Evolutionary conservation across 2,113 vertebrate genomes (phyloP).

Genomic region (Callocephalon fimbriatum): DNA sequence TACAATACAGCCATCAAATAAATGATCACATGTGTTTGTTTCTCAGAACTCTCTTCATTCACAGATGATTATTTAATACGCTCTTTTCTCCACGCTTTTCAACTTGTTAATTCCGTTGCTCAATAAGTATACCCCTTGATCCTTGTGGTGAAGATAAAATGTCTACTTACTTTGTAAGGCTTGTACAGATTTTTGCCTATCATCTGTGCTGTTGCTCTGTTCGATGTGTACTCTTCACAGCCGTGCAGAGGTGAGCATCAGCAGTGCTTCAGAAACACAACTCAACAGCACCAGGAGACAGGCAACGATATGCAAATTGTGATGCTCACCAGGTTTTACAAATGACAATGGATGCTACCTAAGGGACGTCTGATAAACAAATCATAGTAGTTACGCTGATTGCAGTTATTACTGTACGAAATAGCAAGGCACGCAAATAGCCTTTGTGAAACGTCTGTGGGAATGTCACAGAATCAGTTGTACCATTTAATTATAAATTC

Average conservation of each 20-base stretch:
- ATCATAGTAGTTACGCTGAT: background rate
- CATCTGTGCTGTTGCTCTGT: too few relatives aligned
- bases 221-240: accelerated
- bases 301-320: background rate
- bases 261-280: background rate
- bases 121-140: background rate
- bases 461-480: background rate
- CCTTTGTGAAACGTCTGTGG: background rate
- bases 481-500: background rate
- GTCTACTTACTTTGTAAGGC: background rate
- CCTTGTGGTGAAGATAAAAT: background rate
- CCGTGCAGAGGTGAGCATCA: background rate
- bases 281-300: background rate
- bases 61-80: accelerated
- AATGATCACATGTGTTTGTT: accelerated
- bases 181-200: background rate
- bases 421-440: background rate
- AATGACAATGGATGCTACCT: background rate
- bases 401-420: background rate
- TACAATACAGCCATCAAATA: accelerated
- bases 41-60: background rate
- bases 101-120: background rate
- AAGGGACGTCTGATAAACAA: constrained; percentile 26
- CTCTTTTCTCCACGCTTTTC: background rate
- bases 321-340: background rate